Evolutionary conservation across 2,888 invertebrate genomes (phyloP).

Genomic region (Amaurobius ferox): DNA sequence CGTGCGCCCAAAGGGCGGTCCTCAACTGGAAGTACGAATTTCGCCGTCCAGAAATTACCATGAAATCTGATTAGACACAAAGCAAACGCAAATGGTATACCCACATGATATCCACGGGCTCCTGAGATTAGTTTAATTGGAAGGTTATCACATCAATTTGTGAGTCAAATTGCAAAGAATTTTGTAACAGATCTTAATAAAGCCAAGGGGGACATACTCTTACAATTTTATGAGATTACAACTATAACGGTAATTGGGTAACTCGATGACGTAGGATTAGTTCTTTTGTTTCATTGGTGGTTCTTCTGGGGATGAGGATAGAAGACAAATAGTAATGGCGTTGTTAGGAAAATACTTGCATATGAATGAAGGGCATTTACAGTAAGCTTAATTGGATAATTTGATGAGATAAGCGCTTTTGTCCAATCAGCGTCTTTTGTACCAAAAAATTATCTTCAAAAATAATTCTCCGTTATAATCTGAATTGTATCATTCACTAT

Average conservation of each 20-base stretch:
- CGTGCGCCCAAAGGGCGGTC: not conserved
- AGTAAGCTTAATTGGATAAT: conserved; percentile 3
- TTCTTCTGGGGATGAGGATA: not conserved
- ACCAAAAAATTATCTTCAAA: conserved; percentile 1
- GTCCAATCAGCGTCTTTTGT: not conserved
- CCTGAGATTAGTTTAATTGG: not conserved
- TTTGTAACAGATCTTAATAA: conserved; percentile 14
- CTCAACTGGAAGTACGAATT: not conserved
- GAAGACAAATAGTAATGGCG: not conserved
- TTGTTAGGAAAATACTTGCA: not conserved
- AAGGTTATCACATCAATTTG: conserved; percentile 7
- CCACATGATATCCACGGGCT: not conserved
- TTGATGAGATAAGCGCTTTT: not conserved
- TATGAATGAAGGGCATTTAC: not conserved
- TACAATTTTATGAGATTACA: conserved; percentile 14
- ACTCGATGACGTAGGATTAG: not conserved
- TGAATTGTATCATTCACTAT: not conserved
- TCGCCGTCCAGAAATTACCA: not conserved
- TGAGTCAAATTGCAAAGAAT: conserved; percentile 14
- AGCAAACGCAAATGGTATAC: not conserved
- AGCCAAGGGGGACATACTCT: not conserved
- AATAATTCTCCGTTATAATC: too few species aligned
- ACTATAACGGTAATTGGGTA: not conserved
- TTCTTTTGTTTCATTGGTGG: not conserved
- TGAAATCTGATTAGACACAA: not conserved